phyloP scores from a whole-genome alignment of 1,140 invertebrate genomes.

The Vollenhovia emeryi region DNA sequence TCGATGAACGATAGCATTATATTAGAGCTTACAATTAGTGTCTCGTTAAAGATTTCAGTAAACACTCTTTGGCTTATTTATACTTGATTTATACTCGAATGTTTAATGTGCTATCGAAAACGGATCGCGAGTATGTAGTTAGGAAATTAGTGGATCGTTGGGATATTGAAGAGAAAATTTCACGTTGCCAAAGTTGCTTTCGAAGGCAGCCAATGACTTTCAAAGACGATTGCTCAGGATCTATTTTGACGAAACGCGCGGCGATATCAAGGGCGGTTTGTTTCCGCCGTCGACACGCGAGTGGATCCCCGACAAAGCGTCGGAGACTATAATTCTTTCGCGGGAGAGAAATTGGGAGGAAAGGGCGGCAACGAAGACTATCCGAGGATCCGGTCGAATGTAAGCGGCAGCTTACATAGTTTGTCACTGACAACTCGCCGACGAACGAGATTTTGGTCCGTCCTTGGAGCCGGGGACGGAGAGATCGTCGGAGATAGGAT shows the following conservation, averaged over 20 bases:
- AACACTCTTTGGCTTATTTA: neutral
- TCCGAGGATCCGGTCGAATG: conserved; percentile 44
- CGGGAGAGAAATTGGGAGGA: conserved; percentile 49
- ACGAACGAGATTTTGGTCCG: conserved; percentile 51
- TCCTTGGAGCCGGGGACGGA: conserved; percentile 53
- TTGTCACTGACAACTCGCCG: conserved; percentile 60
- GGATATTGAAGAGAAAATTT: neutral
- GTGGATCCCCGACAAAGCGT: conserved; percentile 43
- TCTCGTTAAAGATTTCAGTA: neutral
- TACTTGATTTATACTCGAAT: neutral
- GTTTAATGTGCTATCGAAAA: neutral
- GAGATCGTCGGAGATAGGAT: conserved; percentile 56
- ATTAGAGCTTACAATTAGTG: no score
- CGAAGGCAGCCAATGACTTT: conserved; percentile 8
- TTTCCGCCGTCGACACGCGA: conserved; percentile 49
- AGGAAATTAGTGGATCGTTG: neutral
- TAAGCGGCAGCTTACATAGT: conserved; percentile 55
- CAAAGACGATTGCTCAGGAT: conserved; percentile 15
- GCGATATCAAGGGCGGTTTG: conserved; percentile 51
- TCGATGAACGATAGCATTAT: neutral
- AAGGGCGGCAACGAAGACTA: conserved; percentile 54
- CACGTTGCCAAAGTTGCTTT: neutral
- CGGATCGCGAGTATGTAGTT: no score
- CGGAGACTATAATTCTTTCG: conserved; percentile 56
- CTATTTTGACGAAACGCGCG: conserved; percentile 37